These are phyloP conservation scores for Zonotrichia leucophrys DNA, from an alignment of 2,113 vertebrate genomes.

Conservation along the genomic window DNA sequence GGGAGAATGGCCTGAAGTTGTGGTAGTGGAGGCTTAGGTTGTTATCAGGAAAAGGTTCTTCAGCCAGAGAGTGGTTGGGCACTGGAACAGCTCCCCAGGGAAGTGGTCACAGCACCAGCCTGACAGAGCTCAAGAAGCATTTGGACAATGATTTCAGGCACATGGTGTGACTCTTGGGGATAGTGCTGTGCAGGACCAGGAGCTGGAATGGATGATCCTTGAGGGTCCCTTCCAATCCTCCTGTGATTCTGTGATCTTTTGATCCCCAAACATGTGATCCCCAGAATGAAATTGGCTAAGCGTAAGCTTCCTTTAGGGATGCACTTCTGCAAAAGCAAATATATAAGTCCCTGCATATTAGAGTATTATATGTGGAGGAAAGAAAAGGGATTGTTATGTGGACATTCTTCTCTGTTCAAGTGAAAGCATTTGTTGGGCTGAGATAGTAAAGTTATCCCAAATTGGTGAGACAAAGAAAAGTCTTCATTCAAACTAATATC, in stretches of 20 bases:
- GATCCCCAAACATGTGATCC: background rate
- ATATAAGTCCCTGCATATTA: background rate
- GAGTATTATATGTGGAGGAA: background rate
- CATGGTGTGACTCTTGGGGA: background rate
- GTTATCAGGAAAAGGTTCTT: background rate
- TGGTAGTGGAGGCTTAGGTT: background rate
- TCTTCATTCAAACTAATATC: background rate
- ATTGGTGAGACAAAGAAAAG: background rate
- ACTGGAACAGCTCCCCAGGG: background rate
- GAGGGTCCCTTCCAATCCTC: background rate
- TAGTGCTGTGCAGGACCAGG: background rate
- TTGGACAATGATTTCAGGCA: background rate
- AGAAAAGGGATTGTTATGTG: background rate
- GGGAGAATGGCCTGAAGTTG: background rate
- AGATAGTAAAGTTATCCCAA: background rate
- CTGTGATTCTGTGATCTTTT: background rate
- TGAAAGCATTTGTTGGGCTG: background rate
- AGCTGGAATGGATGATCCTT: background rate
- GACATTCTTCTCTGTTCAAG: background rate
- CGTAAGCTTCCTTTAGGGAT: background rate
- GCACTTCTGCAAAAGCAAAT: background rate
- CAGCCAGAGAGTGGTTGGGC: accelerated
- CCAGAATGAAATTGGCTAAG: background rate
- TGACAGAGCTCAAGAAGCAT: background rate
- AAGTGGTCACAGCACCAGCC: background rate